A percentile compares a stretch with the other conserved stretches of the same genome.
These are phyloP conservation scores for Drosophila bifasciata DNA, from an alignment of 1,140 invertebrate genomes.

Conservation along the genomic window DNA sequence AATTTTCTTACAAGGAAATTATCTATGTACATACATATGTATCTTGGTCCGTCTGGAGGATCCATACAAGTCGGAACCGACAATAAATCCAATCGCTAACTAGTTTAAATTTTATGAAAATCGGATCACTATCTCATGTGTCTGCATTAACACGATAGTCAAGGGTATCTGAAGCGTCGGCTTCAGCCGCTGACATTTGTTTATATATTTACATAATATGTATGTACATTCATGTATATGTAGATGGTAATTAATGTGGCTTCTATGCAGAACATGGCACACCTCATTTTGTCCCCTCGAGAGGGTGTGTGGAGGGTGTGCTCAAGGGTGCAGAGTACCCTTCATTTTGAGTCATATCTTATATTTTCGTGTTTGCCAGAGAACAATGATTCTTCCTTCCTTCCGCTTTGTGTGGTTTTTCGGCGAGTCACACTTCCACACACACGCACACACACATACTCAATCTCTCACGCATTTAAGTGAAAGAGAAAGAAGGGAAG, in stretches of 20 bases:
- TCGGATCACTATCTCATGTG: too few species aligned
- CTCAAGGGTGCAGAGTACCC: not conserved
- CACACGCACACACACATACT: not conserved
- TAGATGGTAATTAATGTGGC: constrained; percentile 41
- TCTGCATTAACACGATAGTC: too few species aligned
- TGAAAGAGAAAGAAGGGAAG: not conserved
- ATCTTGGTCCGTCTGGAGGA: too few species aligned
- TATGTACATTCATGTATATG: constrained; percentile 12
- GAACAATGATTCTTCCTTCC: constrained; percentile 22
- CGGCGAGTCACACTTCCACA: not conserved
- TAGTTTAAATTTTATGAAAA: too few species aligned
- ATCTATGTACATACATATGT: too few species aligned
- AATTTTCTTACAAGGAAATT: too few species aligned
- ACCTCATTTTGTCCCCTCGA: constrained; percentile 41
- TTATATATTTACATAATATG: constrained; percentile 33
- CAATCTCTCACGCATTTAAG: too few species aligned
- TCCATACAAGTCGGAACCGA: too few species aligned
- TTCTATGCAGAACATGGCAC: constrained; percentile 43
- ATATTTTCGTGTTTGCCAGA: constrained; percentile 32
- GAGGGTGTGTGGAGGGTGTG: constrained; percentile 16
- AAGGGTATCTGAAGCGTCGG: too few species aligned
- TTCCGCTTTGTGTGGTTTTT: constrained; percentile 29
- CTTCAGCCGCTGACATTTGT: constrained; percentile 44
- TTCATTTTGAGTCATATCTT: constrained; percentile 65
- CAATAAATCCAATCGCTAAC: too few species aligned